Base-by-base conservation (phyloP, 2,113 vertebrate species). In the Rousettus leschenaultii region DNA sequence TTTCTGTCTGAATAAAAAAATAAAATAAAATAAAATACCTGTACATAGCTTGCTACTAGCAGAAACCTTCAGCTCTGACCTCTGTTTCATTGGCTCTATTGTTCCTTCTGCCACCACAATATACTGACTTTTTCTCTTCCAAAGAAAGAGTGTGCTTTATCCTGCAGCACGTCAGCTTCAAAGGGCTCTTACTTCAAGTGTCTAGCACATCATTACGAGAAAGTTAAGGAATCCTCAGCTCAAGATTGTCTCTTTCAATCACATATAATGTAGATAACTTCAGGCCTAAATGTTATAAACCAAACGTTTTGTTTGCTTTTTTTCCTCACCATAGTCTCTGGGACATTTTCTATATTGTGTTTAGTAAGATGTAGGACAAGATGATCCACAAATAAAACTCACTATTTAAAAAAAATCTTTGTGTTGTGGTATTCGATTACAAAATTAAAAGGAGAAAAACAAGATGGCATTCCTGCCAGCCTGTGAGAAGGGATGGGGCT, bases 111-210 rank as follows among this genome's bases (percentile, higher is more conserved):
- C 97, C 95, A 97, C 97, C 92, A 97, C 95, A 97, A 98, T 98
- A 95, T 79, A 97, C 97, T 98, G 98, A 96, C 97, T 98, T 98
- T 98, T 97, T 98, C 92, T 98, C 98, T 98, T 97, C 97, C 98
- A 94, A 97, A 97, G 96, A 73, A 87, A 98, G 96, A 97, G 95
- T 96, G 97, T 98, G 97, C 98, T 98, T 98, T 98, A 98, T 98
- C 98, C 98, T 80, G 97, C 97, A 98, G 96, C 98, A 97, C 94
- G 95, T 99, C 98, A 91, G 94, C 97, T 98, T 98, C 98, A 97
- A 98, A 98, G 98, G 98, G 98, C 98, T 98, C 98, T 99, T 99
- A 99, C 98, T 97, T 99, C 98, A 98, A 99, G 98, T 98, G 96
- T 98, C 98, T 97, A 98, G 97, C 89, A 97, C 98, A 98, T 99